Evolutionary conservation across 2,888 invertebrate genomes (phyloP), one percentile per base, ranked within the genome.

Genomic region (Athripsodes cinereus): DNA sequence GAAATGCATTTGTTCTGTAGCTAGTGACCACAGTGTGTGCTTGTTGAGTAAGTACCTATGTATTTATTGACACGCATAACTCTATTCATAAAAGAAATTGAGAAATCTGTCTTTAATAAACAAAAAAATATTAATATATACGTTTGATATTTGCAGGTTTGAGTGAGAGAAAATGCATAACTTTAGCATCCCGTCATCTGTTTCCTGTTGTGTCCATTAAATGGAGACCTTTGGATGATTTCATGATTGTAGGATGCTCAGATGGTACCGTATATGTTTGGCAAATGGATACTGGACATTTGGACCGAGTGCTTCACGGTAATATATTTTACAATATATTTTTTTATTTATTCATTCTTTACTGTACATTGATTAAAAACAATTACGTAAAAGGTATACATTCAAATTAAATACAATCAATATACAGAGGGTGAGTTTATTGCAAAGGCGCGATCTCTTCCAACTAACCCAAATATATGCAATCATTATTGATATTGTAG

Each of bases 231-330:
- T 81, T 95, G 1, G 98, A 99, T 70, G 99, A 99, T 73, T 99
- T 97, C 71, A 90, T 99, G 83, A 90, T 97, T 64, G 94, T 98
- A 18, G 95, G 94, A 1, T 96, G 96, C 72, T 92, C 94, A 6
- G 98, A 99, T 73, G 96, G 97, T 1, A 94, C 96, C 0, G 96
- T 98, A 1, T 97, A 96, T 73, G 96, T 99, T 1, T 99, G 99
- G 99, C 98, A 99, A 80, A 98, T 99, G 96, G 99, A 99, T 76
- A 99, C 98, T 1, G 96, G 96, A 0, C 96, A 97, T 70, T 75
- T 99, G 67, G 98, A 99, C 72, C 82, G 98, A 52, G 96, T 99
- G 10, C 78, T 97, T 1, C 95, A 96, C 71, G 97, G 90, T 81
- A 64, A 69, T 31, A 8, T 31, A 6, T 8, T 31, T 11, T 6